These are phyloP conservation scores for Porites australiensis DNA, from an alignment of 64 coral and sea anemone species.

Conservation along the genomic window DNA sequence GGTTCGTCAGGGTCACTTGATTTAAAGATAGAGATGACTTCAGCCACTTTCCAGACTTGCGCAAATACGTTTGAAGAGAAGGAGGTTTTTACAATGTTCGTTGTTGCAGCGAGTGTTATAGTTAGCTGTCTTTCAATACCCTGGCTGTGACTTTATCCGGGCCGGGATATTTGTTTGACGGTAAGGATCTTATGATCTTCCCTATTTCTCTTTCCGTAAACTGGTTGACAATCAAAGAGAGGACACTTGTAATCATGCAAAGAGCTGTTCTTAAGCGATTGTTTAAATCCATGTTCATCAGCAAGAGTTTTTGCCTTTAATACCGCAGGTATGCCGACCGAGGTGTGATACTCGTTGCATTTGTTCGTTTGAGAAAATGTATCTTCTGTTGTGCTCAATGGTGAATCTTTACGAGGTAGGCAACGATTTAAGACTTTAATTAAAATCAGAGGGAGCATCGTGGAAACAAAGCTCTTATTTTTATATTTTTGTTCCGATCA, in stretches of 20 bases:
- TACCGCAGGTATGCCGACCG: slow-evolving; percentile 55
- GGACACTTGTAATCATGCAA: not conserved
- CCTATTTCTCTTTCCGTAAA: slow-evolving; percentile 33
- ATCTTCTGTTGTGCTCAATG: slow-evolving; percentile 48
- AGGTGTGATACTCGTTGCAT: slow-evolving; percentile 73
- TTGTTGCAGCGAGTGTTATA: slow-evolving; percentile 35
- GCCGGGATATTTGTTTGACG: slow-evolving; percentile 55
- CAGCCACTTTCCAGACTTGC: slow-evolving; percentile 39
- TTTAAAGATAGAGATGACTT: slow-evolving; percentile 38
- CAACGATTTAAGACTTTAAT: slow-evolving; percentile 65
- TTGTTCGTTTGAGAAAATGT: slow-evolving; percentile 62
- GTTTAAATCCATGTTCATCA: not conserved
- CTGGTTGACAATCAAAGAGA: slow-evolving; percentile 5
- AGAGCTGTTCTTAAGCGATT: not conserved
- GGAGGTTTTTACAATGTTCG: slow-evolving; percentile 33
- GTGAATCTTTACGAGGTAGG: slow-evolving; percentile 50
- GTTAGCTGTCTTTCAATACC: slow-evolving; percentile 53
- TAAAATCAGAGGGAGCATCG: no score
- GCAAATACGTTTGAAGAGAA: slow-evolving; percentile 35
- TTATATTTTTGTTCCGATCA: no score
- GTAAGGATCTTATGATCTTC: slow-evolving; percentile 43
- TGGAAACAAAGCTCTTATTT: no score
- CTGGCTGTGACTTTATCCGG: slow-evolving; percentile 50
- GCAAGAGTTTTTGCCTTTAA: slow-evolving; percentile 47
- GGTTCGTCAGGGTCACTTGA: slow-evolving; percentile 34